Evolutionary conservation across 2,797 vertebrate species (phyloP), one percentile per base, ranked within the genome.

Genomic region (Sebastes minor): DNA sequence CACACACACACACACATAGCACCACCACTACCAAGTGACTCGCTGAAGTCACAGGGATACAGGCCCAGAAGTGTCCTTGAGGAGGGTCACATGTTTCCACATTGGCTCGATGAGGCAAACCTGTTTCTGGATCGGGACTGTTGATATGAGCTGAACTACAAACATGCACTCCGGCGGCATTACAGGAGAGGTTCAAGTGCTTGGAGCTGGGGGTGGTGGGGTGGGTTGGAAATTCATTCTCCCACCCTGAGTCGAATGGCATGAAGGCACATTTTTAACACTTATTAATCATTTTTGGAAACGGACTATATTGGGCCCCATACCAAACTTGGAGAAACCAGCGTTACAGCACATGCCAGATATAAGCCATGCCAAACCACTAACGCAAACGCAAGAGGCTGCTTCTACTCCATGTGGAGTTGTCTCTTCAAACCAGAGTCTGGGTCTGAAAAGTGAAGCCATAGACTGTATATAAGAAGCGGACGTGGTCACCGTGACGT

Each of bases 51-150:
- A 53, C 72, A 67, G 38, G 65, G 59, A 80, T 22, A 64, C 32
- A 52, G 75, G 76, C 32, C 80, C 80, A 84, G 65, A 77, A 38
- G 62, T 81, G 88, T 86, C 83, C 85, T 91, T 88, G 87, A 86
- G 74, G 65, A 63, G 79, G 89, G 79, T 88, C 84, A 85, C 63
- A 78, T 91, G 80, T 91, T 91, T 90, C 85, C 90, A 90, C 81
- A 78, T 28, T 57, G 80, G 77, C 83, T 80, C 23, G 6, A 57
- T 68, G 88, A 87, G 84, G 83, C 81, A 42, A 76, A 86, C 80
- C 28, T 49, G 85, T 78, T 79, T 64, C 7, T 83, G 82, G 69
- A 89, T 65, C n/a, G 11, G 46, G 77, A 42, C 82, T 87, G 86
- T 83, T 83, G 86, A 87, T 84, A 68, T 71, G 85, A 88, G 81